Base-by-base conservation (phyloP, 2,113 vertebrate species). In the Sinocyclocheilus anophthalmus region DNA sequence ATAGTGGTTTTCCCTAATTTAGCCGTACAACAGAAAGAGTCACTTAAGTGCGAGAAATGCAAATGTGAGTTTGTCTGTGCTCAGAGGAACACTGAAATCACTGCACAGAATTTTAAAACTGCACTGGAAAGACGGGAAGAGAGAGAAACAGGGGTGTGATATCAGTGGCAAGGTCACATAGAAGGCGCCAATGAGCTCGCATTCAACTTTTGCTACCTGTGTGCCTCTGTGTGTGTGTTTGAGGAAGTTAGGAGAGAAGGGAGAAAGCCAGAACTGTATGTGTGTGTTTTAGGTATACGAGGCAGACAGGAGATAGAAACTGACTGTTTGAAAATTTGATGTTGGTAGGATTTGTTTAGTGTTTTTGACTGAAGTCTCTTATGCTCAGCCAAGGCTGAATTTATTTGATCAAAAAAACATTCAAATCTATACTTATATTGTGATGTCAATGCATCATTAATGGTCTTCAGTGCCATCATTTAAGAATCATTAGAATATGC, bases 31-130 rank as follows among this genome's bases (percentile, higher is more conserved):
- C 76, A 18, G 90, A 89, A 89, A n/a, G 39, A 75, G 39, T n/a
- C 70, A 45, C 70, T 45, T 48, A 13, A 13, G 72, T 80, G 87
- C 85, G 69, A 84, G 90, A 90, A 91, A 91, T 84, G 91, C 92
- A 93, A 91, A 93, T 93, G 92, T 90, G 91, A 91, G 88, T 94
- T 93, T 91, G 89, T 11, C 69, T 93, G 89, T 86, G 90, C 91
- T 91, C 88, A 91, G 39, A 59, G 76, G 76, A 37, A 39, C 18
- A n/a, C 76, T n/a, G 30, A 79, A 57, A 37, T 78, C 89, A 90
- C 91, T 92, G 94, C 89, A 39, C 33, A 93, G 93, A 93, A 91
- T 93, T 90, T 94, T 92, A 94, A 94, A 91, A 89, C 90, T 85
- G 16, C 1, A 24, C 78, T 76, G 22, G 26, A 61, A n/a, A 22